Evolutionary conservation across 35 echinoderm and acorn worm genomes (phyloP), one percentile per base, ranked within the genome.

Genomic region (Heliocidaris tuberculata): DNA sequence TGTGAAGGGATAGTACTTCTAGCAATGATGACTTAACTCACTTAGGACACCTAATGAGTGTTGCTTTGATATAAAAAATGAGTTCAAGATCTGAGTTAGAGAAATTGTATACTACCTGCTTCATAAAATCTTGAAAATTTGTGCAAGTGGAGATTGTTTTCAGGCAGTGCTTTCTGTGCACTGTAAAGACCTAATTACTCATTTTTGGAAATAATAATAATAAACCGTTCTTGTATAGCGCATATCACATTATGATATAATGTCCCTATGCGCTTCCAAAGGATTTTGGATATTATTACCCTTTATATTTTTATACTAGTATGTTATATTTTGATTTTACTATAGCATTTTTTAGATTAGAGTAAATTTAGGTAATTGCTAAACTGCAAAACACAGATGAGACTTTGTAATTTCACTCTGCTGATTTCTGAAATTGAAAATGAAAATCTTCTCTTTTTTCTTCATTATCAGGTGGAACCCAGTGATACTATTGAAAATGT

Each of bases 401-500:
- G 52, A 56, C 52, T 13, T 56, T 56, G n/a, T 56, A 13, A 56
- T 56, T 56, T 56, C 21, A 86, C 85, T 85, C 4, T 86, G 85
- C 6, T 30, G 85, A 86, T 86, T 56, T 56, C 85, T 30, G 9
- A 32, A 32, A 86, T 86, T 86, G 21, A 12, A 86, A 19, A 85
- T 19, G 1, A 21, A 86, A 86, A 19, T 30, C 1, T 86, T 30
- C 3, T 86, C 21, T 24, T 86, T 48, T 88, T 32, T 30, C 31
- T 48, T 88, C 6, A 89, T 89, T 89, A 78, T 78, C 47, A 96
- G 93, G 93, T 94, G 78, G 95, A 96, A 90, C 95, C 95, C 50
- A 96, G 93, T 94, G 95, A 94, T 60, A 96, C 93, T 16, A 96
- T 96, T 49, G 93, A 94, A 94, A 94, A 94, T 94, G 95, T 96